Conservation (phyloP, 2,113 vertebrate genomes). For the Oncorhynchus keta region DNA sequence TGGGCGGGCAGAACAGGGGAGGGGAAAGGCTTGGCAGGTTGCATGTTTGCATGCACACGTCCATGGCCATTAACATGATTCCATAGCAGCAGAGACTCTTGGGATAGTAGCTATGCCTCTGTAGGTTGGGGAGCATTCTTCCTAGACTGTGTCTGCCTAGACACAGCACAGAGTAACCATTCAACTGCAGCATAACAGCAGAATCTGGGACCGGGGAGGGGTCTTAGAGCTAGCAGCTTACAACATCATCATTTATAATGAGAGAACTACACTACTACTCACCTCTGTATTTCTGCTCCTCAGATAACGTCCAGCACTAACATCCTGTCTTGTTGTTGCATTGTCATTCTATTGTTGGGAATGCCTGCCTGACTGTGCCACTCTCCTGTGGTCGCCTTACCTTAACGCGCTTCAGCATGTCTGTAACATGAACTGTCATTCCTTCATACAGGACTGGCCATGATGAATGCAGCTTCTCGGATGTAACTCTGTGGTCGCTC, state of each 20-base stretch:
- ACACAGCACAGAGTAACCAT: too few species aligned
- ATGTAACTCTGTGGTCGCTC: background rate
- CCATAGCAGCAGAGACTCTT: slow-evolving; percentile 66
- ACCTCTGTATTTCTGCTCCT: background rate
- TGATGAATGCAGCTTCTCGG: too few species aligned
- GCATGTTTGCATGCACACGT: slow-evolving; percentile 92
- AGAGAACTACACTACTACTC: too few species aligned
- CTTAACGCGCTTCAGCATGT: slow-evolving; percentile 78
- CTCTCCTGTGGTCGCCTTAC: slow-evolving; percentile 74
- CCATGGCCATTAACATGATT: slow-evolving; percentile 79
- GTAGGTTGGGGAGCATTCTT: slow-evolving; percentile 25
- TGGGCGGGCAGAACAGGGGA: slow-evolving; percentile 67
- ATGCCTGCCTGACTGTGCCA: slow-evolving; percentile 75
- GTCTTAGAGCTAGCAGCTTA: too few species aligned
- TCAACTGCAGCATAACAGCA: too few species aligned
- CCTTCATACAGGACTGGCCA: background rate
- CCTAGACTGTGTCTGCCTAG: too few species aligned
- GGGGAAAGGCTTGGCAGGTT: slow-evolving; percentile 73
- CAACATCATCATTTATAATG: too few species aligned
- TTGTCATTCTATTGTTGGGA: slow-evolving; percentile 52
- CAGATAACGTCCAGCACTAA: slow-evolving; percentile 26
- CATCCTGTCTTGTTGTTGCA: slow-evolving; percentile 34
- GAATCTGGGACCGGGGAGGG: too few species aligned
- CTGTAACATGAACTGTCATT: background rate
- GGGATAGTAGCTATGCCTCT: slow-evolving; percentile 45